Evolutionary conservation across 2,888 invertebrate species (phyloP).

Genomic region (Fabriciana adippe): DNA sequence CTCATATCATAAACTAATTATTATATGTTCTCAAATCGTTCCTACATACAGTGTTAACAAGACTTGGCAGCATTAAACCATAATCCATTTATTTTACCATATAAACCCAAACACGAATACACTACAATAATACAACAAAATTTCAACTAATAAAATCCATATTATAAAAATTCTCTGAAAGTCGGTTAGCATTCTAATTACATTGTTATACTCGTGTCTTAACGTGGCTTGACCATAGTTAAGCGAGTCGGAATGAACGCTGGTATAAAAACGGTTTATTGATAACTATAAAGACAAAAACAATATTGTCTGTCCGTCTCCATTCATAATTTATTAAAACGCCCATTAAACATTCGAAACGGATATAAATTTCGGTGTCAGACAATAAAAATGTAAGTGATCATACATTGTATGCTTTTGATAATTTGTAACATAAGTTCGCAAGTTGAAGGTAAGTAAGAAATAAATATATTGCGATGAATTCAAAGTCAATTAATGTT

Average conservation of each 20-base stretch:
- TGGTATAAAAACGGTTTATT: constrained; percentile 19
- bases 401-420: constrained; percentile 23
- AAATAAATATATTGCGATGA: no score
- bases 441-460: not conserved
- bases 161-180: not conserved
- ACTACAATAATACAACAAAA: no score
- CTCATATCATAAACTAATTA: no score
- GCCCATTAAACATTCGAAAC: constrained; percentile 28
- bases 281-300: constrained; percentile 28
- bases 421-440: constrained; percentile 14
- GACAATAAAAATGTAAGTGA: constrained; percentile 26
- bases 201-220: not conserved
- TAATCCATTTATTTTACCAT: no score
- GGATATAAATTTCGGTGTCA: constrained; percentile 31
- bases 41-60: no score
- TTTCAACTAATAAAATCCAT: not conserved
- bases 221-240: not conserved
- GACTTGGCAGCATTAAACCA: no score
- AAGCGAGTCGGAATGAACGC: constrained; percentile 1
- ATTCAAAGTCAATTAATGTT: no score
- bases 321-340: constrained; percentile 24
- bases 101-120: no score
- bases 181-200: constrained; percentile 1
- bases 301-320: constrained; percentile 22
- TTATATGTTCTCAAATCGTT: no score